Evolutionary conservation across 2,888 invertebrate species (phyloP), one percentile per base, ranked within the genome.

Genomic region (Lacanobia oleracea): DNA sequence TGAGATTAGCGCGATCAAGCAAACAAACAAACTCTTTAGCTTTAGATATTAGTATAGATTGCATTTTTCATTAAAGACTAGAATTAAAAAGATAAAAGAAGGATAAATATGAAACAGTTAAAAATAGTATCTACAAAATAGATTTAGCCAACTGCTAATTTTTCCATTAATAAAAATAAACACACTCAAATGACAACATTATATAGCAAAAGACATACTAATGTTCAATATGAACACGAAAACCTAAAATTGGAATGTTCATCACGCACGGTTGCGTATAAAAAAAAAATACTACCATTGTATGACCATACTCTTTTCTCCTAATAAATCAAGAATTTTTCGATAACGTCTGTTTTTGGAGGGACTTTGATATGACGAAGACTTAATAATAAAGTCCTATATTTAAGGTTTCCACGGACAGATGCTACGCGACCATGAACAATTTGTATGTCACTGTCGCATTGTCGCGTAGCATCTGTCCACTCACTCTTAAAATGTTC

Each of bases 311-410:
- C 43, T 59, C 51, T 40, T 54, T 21, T 62, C 8, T 62, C 18
- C 2, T n/a, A 78, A 40, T n/a, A n/a, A 71, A 14, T 61, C 10
- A 51, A 50, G 37, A 0, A 21, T 45, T 59, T 59, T n/a, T 48
- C 43, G n/a, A 57, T 23, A 77, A 77, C 77, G 69, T 77, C 27
- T 77, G 51, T 60, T 45, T 68, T 72, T 78, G 79, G 72, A 74
- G 78, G 78, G 73, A 74, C 18, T 78, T 40, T 8, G 48, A 48
- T 54, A 6, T 43, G 10, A 50, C 40, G 16, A 75, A 33, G 33
- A 23, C 33, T 33, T 33, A 33, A 4, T 10, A 33, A 40, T 23
- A 50, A 50, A 67, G 27, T 40, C 67, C 16, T 33, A 45, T 16
- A 48, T 54, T 53, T 48, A n/a, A 50, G 50, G n/a, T 3, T 50